phyloP scores from a whole-genome alignment of 2,888 invertebrate species.

The Bruchidius siliquastri region DNA sequence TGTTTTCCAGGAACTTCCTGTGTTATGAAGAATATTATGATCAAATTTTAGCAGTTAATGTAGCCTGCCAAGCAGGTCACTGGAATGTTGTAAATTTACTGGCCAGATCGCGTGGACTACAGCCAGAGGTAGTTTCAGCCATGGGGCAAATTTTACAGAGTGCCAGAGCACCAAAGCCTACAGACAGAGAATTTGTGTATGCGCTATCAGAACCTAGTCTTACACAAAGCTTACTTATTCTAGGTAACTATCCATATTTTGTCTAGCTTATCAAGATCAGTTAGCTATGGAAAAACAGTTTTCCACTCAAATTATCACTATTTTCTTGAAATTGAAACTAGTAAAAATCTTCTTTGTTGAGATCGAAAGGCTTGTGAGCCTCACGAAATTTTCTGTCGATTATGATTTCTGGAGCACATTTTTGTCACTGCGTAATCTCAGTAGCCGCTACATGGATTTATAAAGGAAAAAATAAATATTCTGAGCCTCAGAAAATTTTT shows the following conservation, averaged over 20 bases:
- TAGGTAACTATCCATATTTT: background rate
- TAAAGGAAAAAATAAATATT: too few relatives aligned
- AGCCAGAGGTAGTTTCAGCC: constrained; percentile 54
- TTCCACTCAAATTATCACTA: too few relatives aligned
- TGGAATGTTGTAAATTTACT: constrained; percentile 55
- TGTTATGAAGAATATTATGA: constrained; percentile 60
- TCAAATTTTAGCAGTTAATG: constrained; percentile 58
- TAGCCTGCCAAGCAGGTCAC: constrained; percentile 59
- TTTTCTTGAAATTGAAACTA: too few relatives aligned
- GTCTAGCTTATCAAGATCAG: too few relatives aligned
- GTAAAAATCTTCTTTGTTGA: too few relatives aligned
- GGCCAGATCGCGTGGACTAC: constrained; percentile 51
- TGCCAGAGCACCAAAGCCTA: constrained; percentile 32
- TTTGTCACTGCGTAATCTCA: too few relatives aligned
- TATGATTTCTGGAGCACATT: too few relatives aligned
- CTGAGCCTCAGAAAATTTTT: too few relatives aligned
- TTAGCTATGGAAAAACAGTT: too few relatives aligned
- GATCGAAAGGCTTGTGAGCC: too few relatives aligned
- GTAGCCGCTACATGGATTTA: too few relatives aligned
- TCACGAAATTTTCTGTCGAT: too few relatives aligned
- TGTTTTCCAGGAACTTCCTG: constrained; percentile 55
- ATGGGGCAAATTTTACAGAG: constrained; percentile 50
- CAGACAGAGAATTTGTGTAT: constrained; percentile 38
- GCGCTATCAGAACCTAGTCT: constrained; percentile 44
- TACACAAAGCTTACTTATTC: constrained; percentile 40